Evolutionary conservation across 64 coral and sea anemone genomes (phyloP), one percentile per base, ranked within the genome.

Genomic region (Stichodactyla mertensii): DNA sequence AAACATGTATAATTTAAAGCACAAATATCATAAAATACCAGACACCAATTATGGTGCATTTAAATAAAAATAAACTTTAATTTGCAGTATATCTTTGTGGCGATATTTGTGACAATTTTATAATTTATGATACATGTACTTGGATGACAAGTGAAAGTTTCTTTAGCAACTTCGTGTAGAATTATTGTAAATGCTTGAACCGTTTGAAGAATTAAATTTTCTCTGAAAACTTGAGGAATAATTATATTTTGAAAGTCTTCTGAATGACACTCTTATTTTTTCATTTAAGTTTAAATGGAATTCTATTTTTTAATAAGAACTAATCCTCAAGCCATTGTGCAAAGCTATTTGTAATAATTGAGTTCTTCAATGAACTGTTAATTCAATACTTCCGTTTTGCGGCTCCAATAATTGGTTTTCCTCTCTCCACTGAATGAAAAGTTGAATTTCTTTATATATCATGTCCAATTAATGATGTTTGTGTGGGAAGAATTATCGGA

Each of bases 151-250:
- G 36, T 45, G 36, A 45, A 45, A 45, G 36, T 45, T 45, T 45
- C 36, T 45, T 45, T 45, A 45, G 36, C 36, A 45, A 45, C 36
- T 45, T 45, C 36, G 36, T 45, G 36, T 45, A 45, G 36, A 45
- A 66, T n/a, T 61, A 7, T n/a, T 66, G 58, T 66, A 66, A 66
- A n/a, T 66, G 62, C 19, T 66, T 9, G 62, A 66, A n/a, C 5
- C 62, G n/a, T 66, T 7, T 66, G 9, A 66, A 66, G 20, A 66
- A 66, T 74, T 31, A 28, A 74, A 27, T 74, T 0, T 71, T 27
- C 26, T 74, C 69, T 74, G 24, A 74, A 74, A 28, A 74, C 26
- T 74, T 74, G 69, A 74, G 69, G 10, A 74, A 74, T 74, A 74
- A 27, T 74, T 74, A 26, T 74, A 31, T n/a, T 66, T 22, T n/a